A percentile compares a stretch with the other conserved stretches of the same genome.
phyloP scores from a whole-genome alignment of 2,888 invertebrate species.

The Spisula subtruncata region DNA sequence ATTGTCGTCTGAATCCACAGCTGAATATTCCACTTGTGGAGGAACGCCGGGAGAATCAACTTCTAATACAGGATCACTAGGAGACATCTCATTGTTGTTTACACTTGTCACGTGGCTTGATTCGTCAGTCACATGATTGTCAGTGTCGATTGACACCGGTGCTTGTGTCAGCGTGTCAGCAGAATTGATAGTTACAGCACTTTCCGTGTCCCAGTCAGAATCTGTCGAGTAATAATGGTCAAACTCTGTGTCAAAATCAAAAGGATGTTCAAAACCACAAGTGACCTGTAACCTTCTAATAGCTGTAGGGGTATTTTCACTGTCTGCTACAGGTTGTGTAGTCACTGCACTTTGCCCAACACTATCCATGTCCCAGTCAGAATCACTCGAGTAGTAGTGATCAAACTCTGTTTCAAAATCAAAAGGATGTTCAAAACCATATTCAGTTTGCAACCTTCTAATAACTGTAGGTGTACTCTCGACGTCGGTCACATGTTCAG shows the following conservation, averaged over 20 bases:
- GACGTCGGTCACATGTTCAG: not conserved
- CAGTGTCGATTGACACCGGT: not conserved
- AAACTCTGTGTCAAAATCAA: constrained; percentile 21
- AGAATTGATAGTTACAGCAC: not conserved
- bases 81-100: not conserved
- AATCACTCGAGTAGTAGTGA: constrained; percentile 31
- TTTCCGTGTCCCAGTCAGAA: constrained; percentile 29
- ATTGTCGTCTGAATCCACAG: not conserved
- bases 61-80: not conserved
- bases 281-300: not conserved
- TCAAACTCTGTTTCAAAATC: constrained; percentile 21
- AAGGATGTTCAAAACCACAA: constrained; percentile 8
- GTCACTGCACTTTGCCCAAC: no score
- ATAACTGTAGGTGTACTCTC: not conserved
- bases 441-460: not conserved
- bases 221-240: constrained; percentile 16
- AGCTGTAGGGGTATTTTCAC: not conserved
- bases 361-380: constrained; percentile 26
- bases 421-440: constrained; percentile 20
- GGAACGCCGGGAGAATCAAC: not conserved
- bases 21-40: not conserved
- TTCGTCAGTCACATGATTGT: not conserved
- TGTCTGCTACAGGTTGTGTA: not conserved
- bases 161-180: not conserved
- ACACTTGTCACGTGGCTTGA: not conserved